phyloP scores from a whole-genome alignment of 2,888 invertebrate genomes.

The Caenorhabditis zanzibari region DNA sequence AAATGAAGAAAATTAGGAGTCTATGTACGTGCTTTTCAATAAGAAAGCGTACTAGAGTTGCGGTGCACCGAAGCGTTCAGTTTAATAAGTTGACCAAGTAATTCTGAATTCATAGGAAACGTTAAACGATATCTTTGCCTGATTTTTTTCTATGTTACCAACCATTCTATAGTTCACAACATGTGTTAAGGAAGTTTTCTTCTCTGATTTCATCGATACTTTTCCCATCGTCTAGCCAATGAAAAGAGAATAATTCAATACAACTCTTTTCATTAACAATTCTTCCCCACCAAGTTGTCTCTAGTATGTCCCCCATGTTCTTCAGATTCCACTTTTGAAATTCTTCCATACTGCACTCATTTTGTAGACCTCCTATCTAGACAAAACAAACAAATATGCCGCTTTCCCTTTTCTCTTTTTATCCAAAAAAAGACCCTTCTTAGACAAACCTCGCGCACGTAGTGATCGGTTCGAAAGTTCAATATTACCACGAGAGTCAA shows the following conservation, averaged over 20 bases:
- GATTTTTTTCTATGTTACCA: too few relatives aligned
- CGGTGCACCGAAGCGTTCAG: neutral
- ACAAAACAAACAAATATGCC: slow-evolving; percentile 51
- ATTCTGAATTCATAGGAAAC: too few relatives aligned
- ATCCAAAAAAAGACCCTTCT: slow-evolving; percentile 28
- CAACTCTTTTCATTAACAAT: neutral
- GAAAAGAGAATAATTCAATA: too few relatives aligned
- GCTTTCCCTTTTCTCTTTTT: slow-evolving; percentile 1
- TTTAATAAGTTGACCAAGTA: too few relatives aligned
- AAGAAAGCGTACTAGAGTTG: slow-evolving; percentile 13
- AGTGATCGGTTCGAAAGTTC: slow-evolving; percentile 43
- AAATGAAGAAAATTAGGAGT: neutral
- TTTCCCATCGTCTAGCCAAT: neutral
- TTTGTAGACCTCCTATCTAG: slow-evolving; percentile 51
- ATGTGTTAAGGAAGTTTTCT: too few relatives aligned
- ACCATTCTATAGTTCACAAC: too few relatives aligned
- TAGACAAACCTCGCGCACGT: slow-evolving; percentile 22
- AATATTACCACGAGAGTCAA: slow-evolving; percentile 23
- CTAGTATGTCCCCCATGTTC: slow-evolving; percentile 3
- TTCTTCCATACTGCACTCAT: neutral
- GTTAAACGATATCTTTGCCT: too few relatives aligned
- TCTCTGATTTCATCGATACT: too few relatives aligned
- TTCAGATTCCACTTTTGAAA: slow-evolving; percentile 2
- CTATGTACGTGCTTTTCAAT: slow-evolving; percentile 48
- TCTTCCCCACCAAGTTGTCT: neutral